These are phyloP conservation scores for Pterostichus madidus DNA, from an alignment of 2,888 invertebrate genomes.

Conservation along the genomic window DNA sequence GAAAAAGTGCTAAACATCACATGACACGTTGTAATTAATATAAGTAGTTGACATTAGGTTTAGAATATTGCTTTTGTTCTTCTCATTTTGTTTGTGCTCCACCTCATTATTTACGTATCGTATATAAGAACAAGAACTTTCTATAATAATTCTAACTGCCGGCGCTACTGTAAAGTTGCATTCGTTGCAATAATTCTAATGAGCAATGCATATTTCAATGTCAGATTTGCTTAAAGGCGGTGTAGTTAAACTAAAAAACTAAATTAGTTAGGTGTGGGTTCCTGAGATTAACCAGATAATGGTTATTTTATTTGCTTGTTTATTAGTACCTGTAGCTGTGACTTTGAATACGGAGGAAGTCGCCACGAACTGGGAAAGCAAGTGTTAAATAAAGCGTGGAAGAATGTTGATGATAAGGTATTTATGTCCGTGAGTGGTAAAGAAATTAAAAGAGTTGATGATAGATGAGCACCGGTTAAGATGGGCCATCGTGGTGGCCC, in stretches of 20 bases:
- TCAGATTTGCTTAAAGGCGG: slow-evolving; percentile 38
- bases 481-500: slow-evolving; percentile 8
- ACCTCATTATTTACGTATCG: too few species aligned
- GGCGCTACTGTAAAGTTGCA: too few species aligned
- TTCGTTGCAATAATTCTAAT: slow-evolving; percentile 22
- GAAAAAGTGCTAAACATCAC: too few species aligned
- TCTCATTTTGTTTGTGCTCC: too few species aligned
- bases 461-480: slow-evolving; percentile 32
- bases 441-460: slow-evolving; percentile 54
- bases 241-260: not conserved
- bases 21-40: too few species aligned
- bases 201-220: slow-evolving; percentile 39
- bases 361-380: not conserved
- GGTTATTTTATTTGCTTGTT: slow-evolving; percentile 25
- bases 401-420: slow-evolving; percentile 59
- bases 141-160: too few species aligned
- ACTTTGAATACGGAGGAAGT: slow-evolving; percentile 24
- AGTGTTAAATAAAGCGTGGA: slow-evolving; percentile 56
- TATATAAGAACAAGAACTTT: too few species aligned
- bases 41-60: too few species aligned
- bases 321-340: slow-evolving; percentile 6
- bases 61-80: too few species aligned
- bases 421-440: slow-evolving; percentile 49
- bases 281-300: slow-evolving; percentile 23
- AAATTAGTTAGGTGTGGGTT: slow-evolving; percentile 38